Evolutionary conservation across 2,888 invertebrate species (phyloP).

Genomic region (Calameuta idolon): DNA sequence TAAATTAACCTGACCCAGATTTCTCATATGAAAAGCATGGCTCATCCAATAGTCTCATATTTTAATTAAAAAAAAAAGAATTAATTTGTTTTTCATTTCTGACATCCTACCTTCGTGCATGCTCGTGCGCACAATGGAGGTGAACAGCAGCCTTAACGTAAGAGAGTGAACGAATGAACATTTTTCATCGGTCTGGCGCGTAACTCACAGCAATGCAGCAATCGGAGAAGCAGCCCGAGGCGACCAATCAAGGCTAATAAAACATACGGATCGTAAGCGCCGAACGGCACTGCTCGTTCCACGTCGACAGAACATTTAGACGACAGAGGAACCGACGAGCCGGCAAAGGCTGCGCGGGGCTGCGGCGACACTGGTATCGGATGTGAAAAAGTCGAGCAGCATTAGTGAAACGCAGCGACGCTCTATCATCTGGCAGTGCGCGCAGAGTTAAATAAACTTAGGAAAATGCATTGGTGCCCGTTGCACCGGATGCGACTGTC

Average conservation of each 20-base stretch:
- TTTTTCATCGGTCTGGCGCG: background rate
- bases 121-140: background rate
- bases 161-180: background rate
- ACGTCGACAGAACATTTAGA: slow-evolving; percentile 10
- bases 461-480: slow-evolving; percentile 7
- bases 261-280: background rate
- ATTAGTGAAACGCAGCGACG: slow-evolving; percentile 6
- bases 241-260: slow-evolving; percentile 1
- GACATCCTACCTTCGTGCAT: background rate
- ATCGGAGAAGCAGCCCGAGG: background rate
- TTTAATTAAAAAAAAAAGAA: background rate
- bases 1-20: background rate
- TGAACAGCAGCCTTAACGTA: background rate
- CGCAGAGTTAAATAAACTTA: slow-evolving; percentile 6
- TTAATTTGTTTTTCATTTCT: background rate
- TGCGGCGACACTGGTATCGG: background rate
- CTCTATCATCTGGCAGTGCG: slow-evolving; percentile 5
- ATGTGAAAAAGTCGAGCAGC: slow-evolving; percentile 4
- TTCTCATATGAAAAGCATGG: background rate
- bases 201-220: background rate
- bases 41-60: background rate
- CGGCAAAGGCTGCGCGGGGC: background rate
- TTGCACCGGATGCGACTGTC: slow-evolving; percentile 52
- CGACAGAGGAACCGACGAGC: background rate
- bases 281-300: background rate